Evolutionary conservation across 2,888 invertebrate genomes (phyloP), one percentile per base, ranked within the genome.

Genomic region (Crioceris asparagi): DNA sequence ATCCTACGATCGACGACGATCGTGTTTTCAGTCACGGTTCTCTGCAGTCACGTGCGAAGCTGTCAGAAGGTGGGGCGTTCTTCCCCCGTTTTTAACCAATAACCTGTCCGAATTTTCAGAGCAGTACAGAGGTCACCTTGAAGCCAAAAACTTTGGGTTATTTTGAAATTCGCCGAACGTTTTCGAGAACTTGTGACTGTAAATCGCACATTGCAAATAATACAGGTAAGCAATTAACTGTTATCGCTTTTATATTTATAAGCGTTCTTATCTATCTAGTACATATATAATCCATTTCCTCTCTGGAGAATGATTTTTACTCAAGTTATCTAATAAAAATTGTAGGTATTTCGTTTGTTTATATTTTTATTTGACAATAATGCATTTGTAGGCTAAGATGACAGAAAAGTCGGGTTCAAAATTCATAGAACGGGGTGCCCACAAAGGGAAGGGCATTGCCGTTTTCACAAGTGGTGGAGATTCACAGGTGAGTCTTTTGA

Each of bases 381-480:
- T 16, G 3, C 7, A 21, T 36, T 47, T 52, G 46, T 45, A 42
- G 48, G 48, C 38, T 40, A 55, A 49, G 31, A 64, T 64, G 56
- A 67, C 67, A 39, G 69, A 68, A 44, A 54, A 59, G 46, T 54
- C 61, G 14, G 64, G 66, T 17, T 65, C 68, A 43, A 69, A 64
- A 52, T 86, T 87, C 61, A 83, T 88, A 55, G 83, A 83, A 65
- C 77, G 86, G 49, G 90, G 90, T 37, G 79, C 83, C 53, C 86
- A 90, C 59, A 86, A 84, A 57, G 93, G 92, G 38, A 88, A 87
- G 62, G 86, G 88, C 18, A 77, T 97, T 43, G 97, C 91, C 8
- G 93, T 97, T 25, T 90, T 96, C 59, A 97, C 96, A 36, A 93
- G 92, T 60, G 96, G 96, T 51, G 96, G 96, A 37, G 96, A 96